Evolutionary conservation across 1,140 invertebrate genomes (phyloP).

Genomic region (Drosophila leontia): DNA sequence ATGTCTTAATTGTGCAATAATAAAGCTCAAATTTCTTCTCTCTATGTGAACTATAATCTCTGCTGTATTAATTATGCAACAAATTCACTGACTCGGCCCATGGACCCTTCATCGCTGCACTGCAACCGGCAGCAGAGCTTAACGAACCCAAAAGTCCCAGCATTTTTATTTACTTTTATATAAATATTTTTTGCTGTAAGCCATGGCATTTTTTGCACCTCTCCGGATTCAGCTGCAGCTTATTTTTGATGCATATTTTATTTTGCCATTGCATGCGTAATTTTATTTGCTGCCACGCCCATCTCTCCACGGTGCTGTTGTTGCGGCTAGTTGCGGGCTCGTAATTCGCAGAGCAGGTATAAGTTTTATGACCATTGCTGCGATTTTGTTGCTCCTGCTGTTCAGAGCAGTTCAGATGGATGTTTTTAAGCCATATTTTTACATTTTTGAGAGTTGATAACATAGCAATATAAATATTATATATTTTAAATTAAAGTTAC

Average conservation of each 20-base stretch:
- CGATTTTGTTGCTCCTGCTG: conserved; percentile 35
- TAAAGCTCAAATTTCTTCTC: too few relatives aligned
- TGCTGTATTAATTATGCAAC: conserved; percentile 7
- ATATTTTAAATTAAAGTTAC: background rate
- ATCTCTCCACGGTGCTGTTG: conserved; percentile 20
- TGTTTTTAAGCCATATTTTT: background rate
- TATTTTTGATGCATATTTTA: conserved; percentile 83
- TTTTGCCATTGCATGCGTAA: conserved; percentile 82
- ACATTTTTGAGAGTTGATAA: background rate
- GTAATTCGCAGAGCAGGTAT: conserved; percentile 60
- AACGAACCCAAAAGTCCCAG: conserved; percentile 43
- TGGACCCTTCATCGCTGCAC: background rate
- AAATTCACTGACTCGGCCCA: conserved; percentile 1
- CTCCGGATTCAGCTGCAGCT: conserved; percentile 76
- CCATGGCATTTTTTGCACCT: conserved; percentile 36
- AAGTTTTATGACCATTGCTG: conserved; percentile 70
- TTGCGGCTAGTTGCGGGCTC: conserved; percentile 44
- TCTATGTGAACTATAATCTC: background rate
- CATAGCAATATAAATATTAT: background rate
- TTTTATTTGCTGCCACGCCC: conserved; percentile 69
- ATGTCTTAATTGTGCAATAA: background rate
- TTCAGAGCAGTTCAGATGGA: background rate
- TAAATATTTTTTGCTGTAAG: conserved; percentile 40
- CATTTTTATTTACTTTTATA: conserved; percentile 63
- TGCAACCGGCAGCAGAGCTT: conserved; percentile 25